Conservation (phyloP, 2,888 invertebrate species). For the Norana najaformis region DNA sequence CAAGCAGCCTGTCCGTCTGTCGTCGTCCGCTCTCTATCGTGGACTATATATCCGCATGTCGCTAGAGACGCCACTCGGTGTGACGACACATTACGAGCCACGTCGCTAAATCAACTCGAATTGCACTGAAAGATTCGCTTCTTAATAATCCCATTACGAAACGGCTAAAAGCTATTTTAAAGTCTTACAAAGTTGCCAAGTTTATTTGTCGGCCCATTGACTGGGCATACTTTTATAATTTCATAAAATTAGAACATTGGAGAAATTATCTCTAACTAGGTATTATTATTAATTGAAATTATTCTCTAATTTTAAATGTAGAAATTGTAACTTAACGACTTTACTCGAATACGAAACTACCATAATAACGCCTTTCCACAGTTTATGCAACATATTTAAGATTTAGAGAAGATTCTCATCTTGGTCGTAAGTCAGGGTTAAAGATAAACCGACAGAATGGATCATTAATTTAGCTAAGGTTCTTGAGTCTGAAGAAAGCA, state of each 20-base stretch:
- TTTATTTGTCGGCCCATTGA: not conserved
- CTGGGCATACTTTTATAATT: not conserved
- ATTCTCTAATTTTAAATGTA: not conserved
- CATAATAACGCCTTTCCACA: not conserved
- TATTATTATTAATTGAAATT: not conserved
- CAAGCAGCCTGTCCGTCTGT: not conserved
- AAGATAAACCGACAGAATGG: no score
- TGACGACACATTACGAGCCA: not conserved
- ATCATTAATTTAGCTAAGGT: no score
- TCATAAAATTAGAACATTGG: not conserved
- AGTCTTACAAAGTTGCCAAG: not conserved
- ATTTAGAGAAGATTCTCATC: no score
- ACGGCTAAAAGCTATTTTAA: not conserved
- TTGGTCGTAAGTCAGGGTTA: no score
- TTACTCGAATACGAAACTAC: not conserved
- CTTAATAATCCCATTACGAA: not conserved
- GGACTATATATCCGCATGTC: not conserved
- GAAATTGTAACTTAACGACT: not conserved
- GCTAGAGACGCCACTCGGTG: not conserved
- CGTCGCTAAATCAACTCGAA: not conserved
- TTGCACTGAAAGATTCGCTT: not conserved
- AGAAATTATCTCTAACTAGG: not conserved
- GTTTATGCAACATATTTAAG: not conserved
- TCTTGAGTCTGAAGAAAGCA: no score
- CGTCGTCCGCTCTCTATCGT: not conserved